Conservation (phyloP, 2,113 vertebrate genomes). For the Larimichthys polyactis region DNA sequence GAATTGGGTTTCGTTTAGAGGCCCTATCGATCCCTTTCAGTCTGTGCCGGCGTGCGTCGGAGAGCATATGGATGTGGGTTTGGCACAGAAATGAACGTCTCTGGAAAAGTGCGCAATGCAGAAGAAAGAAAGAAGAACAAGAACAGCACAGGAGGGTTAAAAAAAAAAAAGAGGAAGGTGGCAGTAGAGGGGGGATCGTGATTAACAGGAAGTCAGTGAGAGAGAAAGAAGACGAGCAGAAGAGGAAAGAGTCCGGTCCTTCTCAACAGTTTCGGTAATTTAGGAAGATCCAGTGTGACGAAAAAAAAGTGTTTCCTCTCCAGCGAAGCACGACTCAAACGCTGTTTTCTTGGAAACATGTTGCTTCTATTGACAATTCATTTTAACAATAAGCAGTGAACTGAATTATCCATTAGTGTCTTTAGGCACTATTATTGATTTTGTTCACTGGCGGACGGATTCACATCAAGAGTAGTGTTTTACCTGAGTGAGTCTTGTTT, state of each 20-base stretch:
- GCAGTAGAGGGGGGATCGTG: slow-evolving; percentile 8
- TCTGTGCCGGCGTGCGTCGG: slow-evolving; percentile 24
- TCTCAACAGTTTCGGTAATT: neutral
- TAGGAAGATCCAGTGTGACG: slow-evolving; percentile 10
- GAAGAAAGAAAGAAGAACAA: slow-evolving; percentile 31
- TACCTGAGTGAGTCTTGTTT: neutral
- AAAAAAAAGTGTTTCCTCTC: neutral
- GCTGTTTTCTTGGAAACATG: neutral
- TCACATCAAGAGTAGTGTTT: neutral
- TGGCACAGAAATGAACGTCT: slow-evolving; percentile 16
- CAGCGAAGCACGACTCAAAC: neutral
- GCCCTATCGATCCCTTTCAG: slow-evolving; percentile 65
- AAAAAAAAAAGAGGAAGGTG: slow-evolving; percentile 55
- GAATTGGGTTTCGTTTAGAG: slow-evolving; percentile 71
- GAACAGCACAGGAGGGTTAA: neutral
- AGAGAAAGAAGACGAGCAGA: slow-evolving; percentile 27
- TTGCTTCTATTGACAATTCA: neutral
- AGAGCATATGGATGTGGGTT: neutral
- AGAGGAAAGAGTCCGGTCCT: slow-evolving; percentile 2
- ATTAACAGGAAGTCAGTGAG: slow-evolving; percentile 21
- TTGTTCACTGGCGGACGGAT: neutral
- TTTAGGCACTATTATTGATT: neutral
- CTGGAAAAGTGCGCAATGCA: slow-evolving; percentile 13
- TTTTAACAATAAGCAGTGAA: neutral
- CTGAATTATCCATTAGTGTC: neutral